phyloP scores from a whole-genome alignment of 2,888 invertebrate genomes.

The Hymenopus coronatus region DNA sequence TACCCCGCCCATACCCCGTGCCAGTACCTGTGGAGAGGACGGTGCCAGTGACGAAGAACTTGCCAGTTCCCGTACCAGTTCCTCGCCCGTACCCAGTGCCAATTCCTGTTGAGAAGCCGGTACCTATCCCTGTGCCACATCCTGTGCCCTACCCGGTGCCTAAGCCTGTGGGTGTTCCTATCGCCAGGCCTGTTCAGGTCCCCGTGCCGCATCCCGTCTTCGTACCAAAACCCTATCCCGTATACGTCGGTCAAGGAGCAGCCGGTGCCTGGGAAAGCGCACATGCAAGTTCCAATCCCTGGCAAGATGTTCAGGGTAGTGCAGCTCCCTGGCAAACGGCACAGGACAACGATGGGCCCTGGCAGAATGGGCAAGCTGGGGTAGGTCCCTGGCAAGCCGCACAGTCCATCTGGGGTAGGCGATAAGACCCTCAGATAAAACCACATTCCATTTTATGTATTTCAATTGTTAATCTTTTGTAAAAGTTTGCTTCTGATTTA shows the following conservation, averaged over 20 bases:
- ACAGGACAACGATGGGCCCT: not conserved
- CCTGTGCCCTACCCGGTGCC: constrained; percentile 40
- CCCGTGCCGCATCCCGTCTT: constrained; percentile 43
- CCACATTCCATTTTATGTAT: no score
- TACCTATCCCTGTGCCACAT: constrained; percentile 35
- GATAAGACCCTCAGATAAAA: not conserved
- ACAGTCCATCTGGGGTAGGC: not conserved
- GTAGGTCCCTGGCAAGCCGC: not conserved
- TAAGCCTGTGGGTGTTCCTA: constrained; percentile 43
- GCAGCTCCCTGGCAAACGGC: not conserved
- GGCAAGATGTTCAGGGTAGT: not conserved
- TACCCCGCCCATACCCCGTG: constrained; percentile 47
- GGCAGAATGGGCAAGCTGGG: not conserved
- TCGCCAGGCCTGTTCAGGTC: constrained; percentile 45
- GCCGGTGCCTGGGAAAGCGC: not conserved
- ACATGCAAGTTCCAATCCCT: not conserved
- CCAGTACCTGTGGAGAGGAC: constrained; percentile 52
- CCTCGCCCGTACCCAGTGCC: constrained; percentile 44
- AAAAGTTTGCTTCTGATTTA: no score
- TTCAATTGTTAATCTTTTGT: no score
- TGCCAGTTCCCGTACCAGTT: constrained; percentile 41
- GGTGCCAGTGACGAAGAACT: constrained; percentile 44
- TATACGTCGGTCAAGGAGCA: not conserved
- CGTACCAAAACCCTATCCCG: constrained; percentile 10
- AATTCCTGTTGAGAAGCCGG: constrained; percentile 37